phyloP scores from a whole-genome alignment of 2,797 vertebrate species.

The Xyrichtys novacula region DNA sequence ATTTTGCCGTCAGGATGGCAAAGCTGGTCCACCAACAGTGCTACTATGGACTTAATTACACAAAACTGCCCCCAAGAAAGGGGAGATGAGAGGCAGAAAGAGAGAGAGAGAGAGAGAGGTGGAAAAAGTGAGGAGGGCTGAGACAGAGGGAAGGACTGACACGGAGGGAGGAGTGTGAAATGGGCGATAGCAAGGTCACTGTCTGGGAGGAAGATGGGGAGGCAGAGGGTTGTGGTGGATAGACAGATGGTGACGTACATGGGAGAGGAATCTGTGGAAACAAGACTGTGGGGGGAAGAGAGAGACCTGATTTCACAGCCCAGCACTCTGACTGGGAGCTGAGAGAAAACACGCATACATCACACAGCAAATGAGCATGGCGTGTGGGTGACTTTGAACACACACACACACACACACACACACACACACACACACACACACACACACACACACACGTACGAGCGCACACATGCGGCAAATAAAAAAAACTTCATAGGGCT shows the following conservation, averaged over 20 bases:
- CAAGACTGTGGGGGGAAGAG: conserved; percentile 42
- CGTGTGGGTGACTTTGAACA: conserved; percentile 12
- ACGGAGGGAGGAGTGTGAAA: conserved; percentile 62
- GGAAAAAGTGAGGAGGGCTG: conserved; percentile 35
- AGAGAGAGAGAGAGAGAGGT: conserved; percentile 39
- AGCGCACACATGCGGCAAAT: too few species aligned
- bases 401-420: conserved; percentile 4
- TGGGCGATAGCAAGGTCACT: conserved; percentile 75
- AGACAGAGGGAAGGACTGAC: conserved; percentile 21
- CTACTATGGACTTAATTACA: conserved; percentile 80
- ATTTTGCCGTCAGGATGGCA: conserved; percentile 80
- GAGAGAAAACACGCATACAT: conserved; percentile 46
- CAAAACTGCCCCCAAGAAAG: conserved; percentile 70
- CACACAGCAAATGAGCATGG: conserved; percentile 3
- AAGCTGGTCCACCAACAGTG: conserved; percentile 67
- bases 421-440: conserved; percentile 2
- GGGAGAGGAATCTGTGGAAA: conserved; percentile 53
- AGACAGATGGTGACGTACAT: conserved; percentile 62
- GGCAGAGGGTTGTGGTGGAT: conserved; percentile 43
- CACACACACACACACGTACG: conserved; percentile 1
- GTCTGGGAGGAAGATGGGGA: conserved; percentile 49
- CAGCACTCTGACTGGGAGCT: conserved; percentile 45
- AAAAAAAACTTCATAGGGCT: conserved; percentile 46
- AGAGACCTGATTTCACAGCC: conserved; percentile 66
- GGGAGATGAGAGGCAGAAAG: conserved; percentile 48